Evolutionary conservation across 35 echinoderm and acorn worm species (phyloP).

Genomic region (Acanthaster planci): DNA sequence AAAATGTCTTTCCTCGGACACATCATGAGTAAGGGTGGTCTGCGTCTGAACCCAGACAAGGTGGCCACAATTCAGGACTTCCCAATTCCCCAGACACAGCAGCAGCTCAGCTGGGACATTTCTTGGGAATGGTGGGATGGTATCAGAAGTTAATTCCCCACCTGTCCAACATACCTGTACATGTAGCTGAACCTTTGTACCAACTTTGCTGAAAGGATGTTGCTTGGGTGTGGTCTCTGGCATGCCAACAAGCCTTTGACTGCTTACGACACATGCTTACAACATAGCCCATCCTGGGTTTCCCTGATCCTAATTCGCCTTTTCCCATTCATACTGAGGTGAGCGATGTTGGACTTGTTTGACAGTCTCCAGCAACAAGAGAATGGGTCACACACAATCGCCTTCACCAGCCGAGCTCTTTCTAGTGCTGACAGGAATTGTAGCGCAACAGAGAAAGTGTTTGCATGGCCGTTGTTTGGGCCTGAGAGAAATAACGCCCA

Average conservation of each 20-base stretch:
- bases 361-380: constrained; percentile 19
- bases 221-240: background rate
- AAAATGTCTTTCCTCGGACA: constrained; percentile 33
- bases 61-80: background rate
- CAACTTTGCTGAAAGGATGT: constrained; percentile 13
- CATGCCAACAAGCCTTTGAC: constrained; percentile 15
- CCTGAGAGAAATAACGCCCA: too few species aligned
- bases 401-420: constrained; percentile 34
- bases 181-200: constrained; percentile 27
- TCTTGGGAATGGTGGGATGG: constrained; percentile 33
- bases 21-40: background rate
- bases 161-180: too few species aligned
- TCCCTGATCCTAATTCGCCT: background rate
- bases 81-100: background rate
- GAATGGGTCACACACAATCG: background rate
- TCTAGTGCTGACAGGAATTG: constrained; percentile 29
- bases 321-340: constrained; percentile 43
- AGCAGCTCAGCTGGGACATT: constrained; percentile 15
- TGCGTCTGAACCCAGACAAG: background rate
- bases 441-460: constrained; percentile 32
- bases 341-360: constrained; percentile 14
- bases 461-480: constrained; percentile 51
- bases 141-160: constrained; percentile 38
- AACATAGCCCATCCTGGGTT: constrained; percentile 11
- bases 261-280: constrained; percentile 10